These are phyloP conservation scores for Zenarchopterus dispar DNA, from an alignment of 2,797 vertebrate species.

Conservation along the genomic window DNA sequence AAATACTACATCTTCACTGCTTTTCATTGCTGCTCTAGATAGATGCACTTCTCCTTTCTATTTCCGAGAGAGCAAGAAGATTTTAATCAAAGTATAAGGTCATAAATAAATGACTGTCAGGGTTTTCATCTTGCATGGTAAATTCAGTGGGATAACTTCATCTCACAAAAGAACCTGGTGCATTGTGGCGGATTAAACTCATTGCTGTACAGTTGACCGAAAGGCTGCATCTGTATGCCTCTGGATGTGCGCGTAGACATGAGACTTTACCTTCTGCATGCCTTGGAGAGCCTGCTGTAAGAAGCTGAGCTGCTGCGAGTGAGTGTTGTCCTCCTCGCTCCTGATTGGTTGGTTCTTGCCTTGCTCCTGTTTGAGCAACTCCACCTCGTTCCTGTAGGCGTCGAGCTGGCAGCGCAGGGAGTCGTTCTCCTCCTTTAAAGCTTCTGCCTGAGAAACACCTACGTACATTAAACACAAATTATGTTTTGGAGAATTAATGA, in stretches of 20 bases:
- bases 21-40: constrained; percentile 22
- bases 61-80: constrained; percentile 12
- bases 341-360: constrained; percentile 84
- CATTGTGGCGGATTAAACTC: constrained; percentile 8
- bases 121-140: constrained; percentile 22
- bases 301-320: constrained; percentile 92
- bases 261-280: constrained; percentile 90
- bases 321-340: constrained; percentile 88
- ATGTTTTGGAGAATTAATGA: neutral
- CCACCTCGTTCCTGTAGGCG: constrained; percentile 93
- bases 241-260: neutral
- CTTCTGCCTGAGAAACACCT: constrained; percentile 88
- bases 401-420: constrained; percentile 95
- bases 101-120: constrained; percentile 47
- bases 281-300: constrained; percentile 95
- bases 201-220: constrained; percentile 7
- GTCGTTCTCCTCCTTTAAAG: constrained; percentile 95
- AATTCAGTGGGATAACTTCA: constrained; percentile 25
- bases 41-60: constrained; percentile 33
- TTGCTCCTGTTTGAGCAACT: constrained; percentile 94
- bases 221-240: neutral
- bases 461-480: constrained; percentile 15
- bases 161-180: constrained; percentile 15
- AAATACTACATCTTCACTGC: constrained; percentile 23
- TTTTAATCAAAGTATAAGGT: constrained; percentile 23